Evolutionary conservation across 2,797 vertebrate species (phyloP).

Genomic region (Mus minutoides): DNA sequence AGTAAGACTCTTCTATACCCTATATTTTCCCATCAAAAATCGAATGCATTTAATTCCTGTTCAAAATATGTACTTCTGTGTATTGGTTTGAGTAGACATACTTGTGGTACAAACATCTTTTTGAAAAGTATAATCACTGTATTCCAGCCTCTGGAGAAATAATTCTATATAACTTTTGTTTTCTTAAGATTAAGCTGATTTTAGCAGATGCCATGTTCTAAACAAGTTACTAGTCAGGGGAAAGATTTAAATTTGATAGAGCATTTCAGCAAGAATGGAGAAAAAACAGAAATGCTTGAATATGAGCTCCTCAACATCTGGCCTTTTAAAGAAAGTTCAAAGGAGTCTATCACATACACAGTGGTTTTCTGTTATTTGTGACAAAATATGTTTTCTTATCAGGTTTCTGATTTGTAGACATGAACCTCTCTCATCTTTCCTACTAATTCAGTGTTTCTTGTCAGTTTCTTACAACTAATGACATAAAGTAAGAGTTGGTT

Average conservation of each 20-base stretch:
- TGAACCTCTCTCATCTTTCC: constrained; percentile 40
- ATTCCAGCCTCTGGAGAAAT: background rate
- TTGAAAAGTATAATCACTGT: background rate
- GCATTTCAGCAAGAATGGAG: background rate
- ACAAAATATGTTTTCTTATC: constrained; percentile 61
- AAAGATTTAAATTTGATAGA: background rate
- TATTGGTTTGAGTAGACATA: background rate
- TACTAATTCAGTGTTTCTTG: constrained; percentile 56
- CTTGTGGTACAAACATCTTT: background rate
- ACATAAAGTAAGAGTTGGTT: constrained; percentile 46
- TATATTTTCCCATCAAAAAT: background rate
- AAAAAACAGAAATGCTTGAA: background rate
- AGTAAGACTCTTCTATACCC: background rate
- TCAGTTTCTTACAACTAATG: constrained; percentile 62
- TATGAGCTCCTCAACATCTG: background rate
- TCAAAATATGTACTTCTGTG: background rate
- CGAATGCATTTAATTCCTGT: background rate
- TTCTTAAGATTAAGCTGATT: background rate
- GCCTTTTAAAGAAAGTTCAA: constrained; percentile 35
- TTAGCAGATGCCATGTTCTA: background rate
- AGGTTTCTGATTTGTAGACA: constrained; percentile 41
- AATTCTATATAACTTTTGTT: background rate
- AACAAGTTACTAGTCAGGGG: background rate
- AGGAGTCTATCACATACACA: background rate
- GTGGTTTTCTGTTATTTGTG: constrained; percentile 3